Conservation (phyloP, 2,113 vertebrate genomes). For the Thamnophis sirtalis region DNA sequence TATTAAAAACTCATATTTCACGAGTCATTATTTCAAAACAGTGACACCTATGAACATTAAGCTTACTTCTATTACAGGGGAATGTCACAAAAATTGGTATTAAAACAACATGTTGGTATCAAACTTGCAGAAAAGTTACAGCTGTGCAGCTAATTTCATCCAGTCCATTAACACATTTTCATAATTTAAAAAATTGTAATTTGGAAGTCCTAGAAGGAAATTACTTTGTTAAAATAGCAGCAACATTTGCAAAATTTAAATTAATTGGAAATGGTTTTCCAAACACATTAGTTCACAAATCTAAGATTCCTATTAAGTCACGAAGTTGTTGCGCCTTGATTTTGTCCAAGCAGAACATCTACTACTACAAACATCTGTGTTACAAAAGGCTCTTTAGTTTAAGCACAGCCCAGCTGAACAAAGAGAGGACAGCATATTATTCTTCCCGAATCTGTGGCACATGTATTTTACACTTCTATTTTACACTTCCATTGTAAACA, state of each 20-base stretch:
- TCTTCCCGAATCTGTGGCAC: neutral
- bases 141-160: neutral
- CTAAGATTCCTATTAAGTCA: neutral
- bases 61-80: neutral
- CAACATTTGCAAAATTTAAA: neutral
- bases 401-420: constrained; percentile 49
- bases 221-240: neutral
- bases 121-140: neutral
- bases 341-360: constrained; percentile 19
- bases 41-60: neutral
- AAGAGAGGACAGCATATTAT: constrained; percentile 26
- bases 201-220: neutral
- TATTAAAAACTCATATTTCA: neutral
- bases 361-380: constrained; percentile 29
- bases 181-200: neutral
- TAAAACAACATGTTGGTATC: neutral
- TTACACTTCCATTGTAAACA: constrained; percentile 16
- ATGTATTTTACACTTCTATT: neutral
- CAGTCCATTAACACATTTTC: neutral
- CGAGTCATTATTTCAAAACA: neutral
- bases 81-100: neutral
- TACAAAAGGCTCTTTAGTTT: constrained; percentile 23
- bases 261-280: neutral
- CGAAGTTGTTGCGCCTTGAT: neutral
- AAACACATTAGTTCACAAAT: neutral